phyloP scores from a whole-genome alignment of 2,888 invertebrate species.

The Malthinus flaveolus region DNA sequence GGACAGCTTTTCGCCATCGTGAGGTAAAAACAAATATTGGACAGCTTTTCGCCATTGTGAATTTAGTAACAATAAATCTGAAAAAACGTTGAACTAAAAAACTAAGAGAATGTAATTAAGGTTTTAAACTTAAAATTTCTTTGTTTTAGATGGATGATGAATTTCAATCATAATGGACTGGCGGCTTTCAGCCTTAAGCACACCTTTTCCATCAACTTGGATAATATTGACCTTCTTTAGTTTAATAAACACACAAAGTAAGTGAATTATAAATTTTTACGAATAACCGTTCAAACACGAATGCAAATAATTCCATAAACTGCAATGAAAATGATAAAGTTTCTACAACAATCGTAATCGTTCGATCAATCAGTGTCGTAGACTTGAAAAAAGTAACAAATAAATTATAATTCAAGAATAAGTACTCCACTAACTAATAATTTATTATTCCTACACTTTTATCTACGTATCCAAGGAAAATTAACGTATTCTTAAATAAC shows the following conservation, averaged over 20 bases:
- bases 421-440: not conserved
- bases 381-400: not conserved
- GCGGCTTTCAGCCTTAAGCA: constrained; percentile 21
- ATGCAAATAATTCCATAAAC: too few species aligned
- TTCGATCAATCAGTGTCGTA: constrained; percentile 3
- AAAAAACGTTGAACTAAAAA: too few species aligned
- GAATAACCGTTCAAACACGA: too few species aligned
- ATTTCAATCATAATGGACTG: constrained; percentile 23
- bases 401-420: not conserved
- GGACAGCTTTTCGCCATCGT: too few species aligned
- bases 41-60: too few species aligned
- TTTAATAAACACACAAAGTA: constrained; percentile 2
- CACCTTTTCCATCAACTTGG: constrained; percentile 7
- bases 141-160: constrained; percentile 24
- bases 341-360: not conserved
- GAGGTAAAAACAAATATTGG: too few species aligned
- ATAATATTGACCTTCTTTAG: not conserved
- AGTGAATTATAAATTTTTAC: not conserved
- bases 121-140: not conserved
- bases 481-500: constrained; percentile 16
- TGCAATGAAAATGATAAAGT: too few species aligned
- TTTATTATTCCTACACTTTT: not conserved
- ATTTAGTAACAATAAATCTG: too few species aligned
- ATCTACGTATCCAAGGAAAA: not conserved
- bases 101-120: too few species aligned